Percentiles rank a stretch among this genome's conserved stretches.
Conservation (phyloP, 1,140 invertebrate genomes). For the Cydia amplana region DNA sequence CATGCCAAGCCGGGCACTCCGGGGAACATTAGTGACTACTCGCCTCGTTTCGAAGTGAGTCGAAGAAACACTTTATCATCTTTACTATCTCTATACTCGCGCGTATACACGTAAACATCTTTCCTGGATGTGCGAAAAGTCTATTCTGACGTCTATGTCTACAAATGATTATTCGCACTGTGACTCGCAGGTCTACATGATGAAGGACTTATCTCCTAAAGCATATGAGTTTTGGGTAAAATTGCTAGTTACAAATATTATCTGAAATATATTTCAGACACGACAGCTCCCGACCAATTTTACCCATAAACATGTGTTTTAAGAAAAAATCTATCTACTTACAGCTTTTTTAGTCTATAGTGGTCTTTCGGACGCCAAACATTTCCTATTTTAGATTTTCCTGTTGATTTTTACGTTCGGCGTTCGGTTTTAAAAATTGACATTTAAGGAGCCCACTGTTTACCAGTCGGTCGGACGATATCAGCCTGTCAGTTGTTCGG, state of each 20-base stretch:
- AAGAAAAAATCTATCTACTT: not conserved
- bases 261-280: not conserved
- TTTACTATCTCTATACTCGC: not conserved
- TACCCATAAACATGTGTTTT: not conserved
- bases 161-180: not conserved
- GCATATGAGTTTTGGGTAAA: not conserved
- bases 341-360: not conserved
- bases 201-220: not conserved
- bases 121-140: not conserved
- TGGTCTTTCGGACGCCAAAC: not conserved
- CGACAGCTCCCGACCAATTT: not conserved
- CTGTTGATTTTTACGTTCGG: not conserved
- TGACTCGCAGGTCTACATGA: not conserved
- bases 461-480: no score
- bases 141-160: no score
- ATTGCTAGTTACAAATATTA: not conserved
- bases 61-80: not conserved
- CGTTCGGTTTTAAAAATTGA: not conserved
- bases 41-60: conserved; percentile 8
- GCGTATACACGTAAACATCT: not conserved
- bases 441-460: no score
- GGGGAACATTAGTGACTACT: not conserved
- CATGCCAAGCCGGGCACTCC: not conserved
- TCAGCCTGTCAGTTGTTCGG: no score
- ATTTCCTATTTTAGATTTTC: not conserved